phyloP scores from a whole-genome alignment of 2,888 invertebrate genomes.

The Drosophila subsilvestris region DNA sequence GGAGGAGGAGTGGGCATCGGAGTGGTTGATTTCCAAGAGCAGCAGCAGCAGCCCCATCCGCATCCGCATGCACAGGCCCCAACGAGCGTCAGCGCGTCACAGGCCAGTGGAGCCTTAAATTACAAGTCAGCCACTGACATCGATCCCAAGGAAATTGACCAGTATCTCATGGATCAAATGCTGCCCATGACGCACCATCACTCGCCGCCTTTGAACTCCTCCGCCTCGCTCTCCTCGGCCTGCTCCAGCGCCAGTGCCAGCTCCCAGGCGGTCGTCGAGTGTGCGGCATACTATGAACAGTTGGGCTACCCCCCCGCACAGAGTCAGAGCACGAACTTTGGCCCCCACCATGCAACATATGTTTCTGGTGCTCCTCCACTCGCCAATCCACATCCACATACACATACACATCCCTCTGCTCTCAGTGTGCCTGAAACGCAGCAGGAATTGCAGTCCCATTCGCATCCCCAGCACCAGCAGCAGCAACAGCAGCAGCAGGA shows the following conservation, averaged over 20 bases:
- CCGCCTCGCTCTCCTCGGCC: constrained; percentile 73
- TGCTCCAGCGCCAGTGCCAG: constrained; percentile 71
- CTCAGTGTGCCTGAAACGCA: constrained; percentile 31
- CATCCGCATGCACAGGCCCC: constrained; percentile 27
- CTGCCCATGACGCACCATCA: constrained; percentile 77
- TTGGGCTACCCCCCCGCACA: constrained; percentile 47
- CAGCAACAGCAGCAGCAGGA: constrained; percentile 63
- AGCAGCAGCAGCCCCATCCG: constrained; percentile 24
- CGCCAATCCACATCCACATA: constrained; percentile 13
- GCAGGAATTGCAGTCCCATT: constrained; percentile 15
- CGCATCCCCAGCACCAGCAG: constrained; percentile 36
- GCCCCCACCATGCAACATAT: constrained; percentile 19
- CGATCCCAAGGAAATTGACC: constrained; percentile 84
- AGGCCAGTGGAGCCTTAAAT: constrained; percentile 82
- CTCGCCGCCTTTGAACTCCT: constrained; percentile 70
- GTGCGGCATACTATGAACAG: constrained; percentile 66
- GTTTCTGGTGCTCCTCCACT: constrained; percentile 1
- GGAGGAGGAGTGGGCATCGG: neutral
- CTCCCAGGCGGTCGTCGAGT: constrained; percentile 66
- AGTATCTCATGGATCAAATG: constrained; percentile 84
- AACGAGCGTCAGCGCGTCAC: constrained; percentile 61
- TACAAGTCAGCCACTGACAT: constrained; percentile 76
- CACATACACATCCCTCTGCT: constrained; percentile 27
- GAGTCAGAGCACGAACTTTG: constrained; percentile 25
- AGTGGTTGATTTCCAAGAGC: constrained; percentile 37